Evolutionary conservation across 2,797 vertebrate genomes (phyloP).

Genomic region (Ara ararauna): DNA sequence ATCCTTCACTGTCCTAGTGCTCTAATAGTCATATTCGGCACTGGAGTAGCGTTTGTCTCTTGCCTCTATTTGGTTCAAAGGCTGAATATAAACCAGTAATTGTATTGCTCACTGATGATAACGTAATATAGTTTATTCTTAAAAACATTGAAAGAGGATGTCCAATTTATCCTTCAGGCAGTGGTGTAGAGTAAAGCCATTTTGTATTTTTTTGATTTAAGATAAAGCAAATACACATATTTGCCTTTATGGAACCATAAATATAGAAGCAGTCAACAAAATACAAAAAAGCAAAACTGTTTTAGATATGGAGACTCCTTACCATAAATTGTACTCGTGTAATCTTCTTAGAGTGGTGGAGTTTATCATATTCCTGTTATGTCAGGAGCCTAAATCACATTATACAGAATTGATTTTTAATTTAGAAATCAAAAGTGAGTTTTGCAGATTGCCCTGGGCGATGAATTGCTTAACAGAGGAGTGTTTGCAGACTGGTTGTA

Average conservation of each 20-base stretch:
- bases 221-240: not conserved
- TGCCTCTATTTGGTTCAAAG: not conserved
- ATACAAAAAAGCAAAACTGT: not conserved
- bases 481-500: not conserved
- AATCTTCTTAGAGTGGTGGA: not conserved
- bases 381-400: not conserved
- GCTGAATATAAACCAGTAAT: not conserved
- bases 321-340: not conserved
- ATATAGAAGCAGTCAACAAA: not conserved
- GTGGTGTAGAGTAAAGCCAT: not conserved
- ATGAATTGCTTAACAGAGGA: not conserved
- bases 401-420: constrained; percentile 32
- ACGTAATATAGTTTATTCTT: not conserved
- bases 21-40: not conserved
- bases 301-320: not conserved
- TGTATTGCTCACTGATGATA: not conserved
- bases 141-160: not conserved
- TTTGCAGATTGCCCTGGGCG: not conserved
- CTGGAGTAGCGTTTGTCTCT: not conserved
- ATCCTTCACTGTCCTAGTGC: not conserved
- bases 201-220: not conserved
- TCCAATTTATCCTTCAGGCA: not conserved
- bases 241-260: not conserved
- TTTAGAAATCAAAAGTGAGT: not conserved
- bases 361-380: not conserved